Evolutionary conservation across 2,888 invertebrate species (phyloP).

Genomic region (Eupithecia subfuscata): DNA sequence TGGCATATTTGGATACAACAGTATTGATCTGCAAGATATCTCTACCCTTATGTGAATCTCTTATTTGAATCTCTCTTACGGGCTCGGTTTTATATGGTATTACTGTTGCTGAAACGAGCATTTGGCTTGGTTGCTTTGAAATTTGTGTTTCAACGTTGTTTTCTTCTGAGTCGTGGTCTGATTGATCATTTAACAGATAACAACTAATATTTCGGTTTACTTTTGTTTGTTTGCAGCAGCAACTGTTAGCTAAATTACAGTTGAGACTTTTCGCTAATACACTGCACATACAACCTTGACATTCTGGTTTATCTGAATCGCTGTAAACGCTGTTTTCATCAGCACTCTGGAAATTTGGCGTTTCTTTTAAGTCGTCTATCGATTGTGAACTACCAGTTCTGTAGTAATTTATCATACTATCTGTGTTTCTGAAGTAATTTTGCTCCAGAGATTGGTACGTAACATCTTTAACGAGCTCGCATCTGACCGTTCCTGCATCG

Average conservation of each 20-base stretch:
- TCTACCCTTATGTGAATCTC: not conserved
- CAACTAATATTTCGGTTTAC: conserved; percentile 57
- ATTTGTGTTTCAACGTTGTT: conserved; percentile 58
- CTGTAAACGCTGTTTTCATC: conserved; percentile 1
- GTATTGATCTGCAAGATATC: conserved; percentile 4
- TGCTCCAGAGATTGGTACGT: conserved; percentile 57
- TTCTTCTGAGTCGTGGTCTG: conserved; percentile 46
- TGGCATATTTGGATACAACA: conserved; percentile 12
- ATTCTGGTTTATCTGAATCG: conserved; percentile 25
- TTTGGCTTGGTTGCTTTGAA: conserved; percentile 43
- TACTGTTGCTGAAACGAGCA: not conserved
- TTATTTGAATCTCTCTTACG: not conserved
- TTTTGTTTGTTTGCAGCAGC: conserved; percentile 50
- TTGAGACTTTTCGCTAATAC: conserved; percentile 59
- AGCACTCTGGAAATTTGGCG: conserved; percentile 14
- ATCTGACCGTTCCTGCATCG: conserved; percentile 46
- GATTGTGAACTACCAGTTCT: conserved; percentile 48
- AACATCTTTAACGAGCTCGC: conserved; percentile 55
- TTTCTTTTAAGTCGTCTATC: conserved; percentile 40
- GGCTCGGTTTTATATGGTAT: not conserved
- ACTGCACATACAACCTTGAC: conserved; percentile 59
- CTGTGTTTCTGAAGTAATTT: conserved; percentile 55
- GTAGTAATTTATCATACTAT: conserved; percentile 63
- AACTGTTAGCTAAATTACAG: conserved; percentile 42
- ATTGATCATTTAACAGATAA: conserved; percentile 52